Percentiles rank a stretch among this genome's conserved stretches.
Evolutionary conservation across 2,797 vertebrate species (phyloP).

Genomic region (Myoxocephalus aenaeus): DNA sequence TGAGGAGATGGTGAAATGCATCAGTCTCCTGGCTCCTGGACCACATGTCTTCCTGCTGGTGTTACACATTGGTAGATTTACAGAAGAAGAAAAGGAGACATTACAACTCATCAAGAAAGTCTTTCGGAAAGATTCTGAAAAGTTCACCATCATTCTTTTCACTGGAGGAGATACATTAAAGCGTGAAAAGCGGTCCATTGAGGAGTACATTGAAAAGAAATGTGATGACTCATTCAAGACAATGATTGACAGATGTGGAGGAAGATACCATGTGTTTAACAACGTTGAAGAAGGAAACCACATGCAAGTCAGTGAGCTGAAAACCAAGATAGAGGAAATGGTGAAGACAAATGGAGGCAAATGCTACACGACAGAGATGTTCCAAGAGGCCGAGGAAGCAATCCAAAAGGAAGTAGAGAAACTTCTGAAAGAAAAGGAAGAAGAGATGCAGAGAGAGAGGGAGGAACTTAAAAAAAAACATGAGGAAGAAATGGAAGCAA

Average conservation of each 20-base stretch:
- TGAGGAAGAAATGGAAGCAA: background rate
- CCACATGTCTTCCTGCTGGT: no score
- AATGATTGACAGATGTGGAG: background rate
- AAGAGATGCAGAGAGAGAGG: background rate
- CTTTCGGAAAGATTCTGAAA: no score
- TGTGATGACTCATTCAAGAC: no score
- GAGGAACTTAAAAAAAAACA: conserved; percentile 10
- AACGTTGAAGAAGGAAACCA: background rate
- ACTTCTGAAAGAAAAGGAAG: background rate
- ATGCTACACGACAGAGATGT: conserved; percentile 18
- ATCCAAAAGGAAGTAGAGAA: background rate
- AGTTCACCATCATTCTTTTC: no score
- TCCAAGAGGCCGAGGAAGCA: conserved; percentile 27
- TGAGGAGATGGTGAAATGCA: no score
- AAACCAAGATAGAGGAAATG: background rate
- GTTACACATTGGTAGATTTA: no score
- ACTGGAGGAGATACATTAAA: no score
- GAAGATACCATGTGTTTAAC: background rate
- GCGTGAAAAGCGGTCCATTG: no score
- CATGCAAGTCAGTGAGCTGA: background rate
- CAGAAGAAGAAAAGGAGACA: no score
- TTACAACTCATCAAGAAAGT: no score
- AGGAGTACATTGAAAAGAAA: no score
- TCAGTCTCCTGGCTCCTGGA: no score
- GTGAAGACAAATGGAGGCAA: background rate